Evolutionary conservation across 2,888 invertebrate species (phyloP).

Genomic region (Drosophila mayaguana): DNA sequence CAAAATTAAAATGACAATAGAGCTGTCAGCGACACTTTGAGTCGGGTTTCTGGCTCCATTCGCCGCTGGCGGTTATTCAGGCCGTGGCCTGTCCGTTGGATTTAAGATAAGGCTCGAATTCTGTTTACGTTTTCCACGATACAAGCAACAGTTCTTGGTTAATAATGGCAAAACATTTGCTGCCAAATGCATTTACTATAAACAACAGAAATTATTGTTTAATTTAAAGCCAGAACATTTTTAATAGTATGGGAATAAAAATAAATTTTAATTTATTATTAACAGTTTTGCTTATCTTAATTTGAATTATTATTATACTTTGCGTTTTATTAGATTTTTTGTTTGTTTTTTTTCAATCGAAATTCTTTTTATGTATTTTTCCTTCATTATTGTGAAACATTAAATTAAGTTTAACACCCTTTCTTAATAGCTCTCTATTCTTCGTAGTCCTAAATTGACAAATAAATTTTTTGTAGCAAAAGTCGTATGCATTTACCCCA

Average conservation of each 20-base stretch:
- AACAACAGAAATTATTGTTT: neutral
- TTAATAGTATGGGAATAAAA: too few relatives aligned
- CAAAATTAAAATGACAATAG: constrained; percentile 75
- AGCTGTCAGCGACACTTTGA: constrained; percentile 74
- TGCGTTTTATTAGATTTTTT: too few relatives aligned
- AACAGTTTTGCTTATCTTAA: too few relatives aligned
- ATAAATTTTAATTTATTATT: too few relatives aligned
- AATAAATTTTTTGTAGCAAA: neutral
- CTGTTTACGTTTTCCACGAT: neutral
- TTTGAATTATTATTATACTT: too few relatives aligned
- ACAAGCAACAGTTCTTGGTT: constrained; percentile 32
- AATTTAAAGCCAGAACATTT: neutral
- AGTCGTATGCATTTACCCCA: neutral
- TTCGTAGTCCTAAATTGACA: neutral
- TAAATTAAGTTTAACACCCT: neutral
- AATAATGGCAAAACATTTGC: neutral
- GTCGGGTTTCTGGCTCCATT: constrained; percentile 48
- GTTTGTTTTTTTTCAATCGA: too few relatives aligned
- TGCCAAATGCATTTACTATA: neutral
- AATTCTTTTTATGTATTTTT: too few relatives aligned
- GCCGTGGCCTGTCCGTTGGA: constrained; percentile 15
- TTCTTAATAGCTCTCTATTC: neutral
- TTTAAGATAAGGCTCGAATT: constrained; percentile 30
- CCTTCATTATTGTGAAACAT: neutral
- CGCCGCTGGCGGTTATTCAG: constrained; percentile 18